phyloP scores from a whole-genome alignment of 1,140 invertebrate genomes.

The Drosophila setifemur region DNA sequence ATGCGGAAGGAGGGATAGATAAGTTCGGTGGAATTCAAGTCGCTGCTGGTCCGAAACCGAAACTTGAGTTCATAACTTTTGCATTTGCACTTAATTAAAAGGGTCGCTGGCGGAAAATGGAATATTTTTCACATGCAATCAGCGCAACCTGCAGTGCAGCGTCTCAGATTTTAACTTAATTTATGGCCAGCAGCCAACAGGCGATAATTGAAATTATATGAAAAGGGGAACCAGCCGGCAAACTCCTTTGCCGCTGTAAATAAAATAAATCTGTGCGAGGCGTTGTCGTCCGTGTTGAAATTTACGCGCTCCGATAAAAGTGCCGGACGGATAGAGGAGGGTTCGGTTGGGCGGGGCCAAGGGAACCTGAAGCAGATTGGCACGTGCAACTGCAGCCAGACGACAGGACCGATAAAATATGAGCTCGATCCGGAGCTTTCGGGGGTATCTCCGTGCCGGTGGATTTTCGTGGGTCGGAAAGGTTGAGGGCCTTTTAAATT shows the following conservation, averaged over 20 bases:
- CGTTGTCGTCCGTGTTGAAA: conserved; percentile 51
- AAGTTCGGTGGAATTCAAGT: neutral
- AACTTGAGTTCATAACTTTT: conserved; percentile 35
- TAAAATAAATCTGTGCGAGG: conserved; percentile 72
- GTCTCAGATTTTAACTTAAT: conserved; percentile 61
- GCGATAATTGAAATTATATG: conserved; percentile 80
- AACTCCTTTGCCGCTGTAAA: conserved; percentile 52
- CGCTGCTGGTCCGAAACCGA: neutral
- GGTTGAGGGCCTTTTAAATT: conserved; percentile 54
- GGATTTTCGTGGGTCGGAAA: conserved; percentile 29
- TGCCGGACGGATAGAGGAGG: conserved; percentile 20
- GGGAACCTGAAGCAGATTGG: conserved; percentile 27
- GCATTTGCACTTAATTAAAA: conserved; percentile 67
- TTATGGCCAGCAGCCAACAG: conserved; percentile 70
- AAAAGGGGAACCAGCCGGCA: conserved; percentile 30
- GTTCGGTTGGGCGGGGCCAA: neutral
- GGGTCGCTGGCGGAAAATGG: conserved; percentile 24
- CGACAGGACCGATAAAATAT: conserved; percentile 69
- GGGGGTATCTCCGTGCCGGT: conserved; percentile 24
- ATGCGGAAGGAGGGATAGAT: conserved; percentile 32
- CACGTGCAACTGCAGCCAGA: conserved; percentile 71
- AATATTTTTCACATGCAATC: conserved; percentile 67
- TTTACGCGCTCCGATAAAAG: conserved; percentile 65
- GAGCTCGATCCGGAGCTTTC: conserved; percentile 27
- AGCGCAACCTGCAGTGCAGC: conserved; percentile 33